Evolutionary conservation across 2,888 invertebrate species (phyloP).

Genomic region (Heteromyza rotundicornis): DNA sequence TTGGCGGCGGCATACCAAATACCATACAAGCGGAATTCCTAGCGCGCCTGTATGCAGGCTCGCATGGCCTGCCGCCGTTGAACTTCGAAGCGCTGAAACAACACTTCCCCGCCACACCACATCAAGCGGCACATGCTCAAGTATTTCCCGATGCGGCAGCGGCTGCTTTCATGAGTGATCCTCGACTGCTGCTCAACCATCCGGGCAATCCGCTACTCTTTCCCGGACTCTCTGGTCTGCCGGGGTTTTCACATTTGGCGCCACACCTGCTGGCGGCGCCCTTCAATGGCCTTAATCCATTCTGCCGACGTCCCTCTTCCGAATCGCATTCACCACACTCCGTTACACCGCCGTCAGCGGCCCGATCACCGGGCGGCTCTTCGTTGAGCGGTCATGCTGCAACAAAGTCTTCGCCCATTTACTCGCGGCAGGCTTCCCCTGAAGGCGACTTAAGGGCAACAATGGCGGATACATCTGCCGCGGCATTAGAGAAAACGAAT

Average conservation of each 20-base stretch:
- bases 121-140: constrained; percentile 16
- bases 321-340: constrained; percentile 66
- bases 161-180: constrained; percentile 50
- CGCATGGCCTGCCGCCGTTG: constrained; percentile 67
- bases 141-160: constrained; percentile 30
- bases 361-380: constrained; percentile 29
- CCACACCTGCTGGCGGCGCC: constrained; percentile 59
- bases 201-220: constrained; percentile 68
- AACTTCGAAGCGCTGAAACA: constrained; percentile 72
- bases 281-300: constrained; percentile 61
- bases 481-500: constrained; percentile 11
- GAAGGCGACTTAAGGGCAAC: constrained; percentile 27
- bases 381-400: constrained; percentile 30
- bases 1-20: constrained; percentile 59
- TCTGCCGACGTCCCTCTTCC: constrained; percentile 62
- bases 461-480: constrained; percentile 13
- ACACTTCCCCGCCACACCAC: constrained; percentile 43
- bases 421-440: constrained; percentile 39
- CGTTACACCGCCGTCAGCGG: constrained; percentile 61
- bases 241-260: constrained; percentile 66
- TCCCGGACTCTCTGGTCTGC: constrained; percentile 67
- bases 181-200: constrained; percentile 57
- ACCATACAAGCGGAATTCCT: constrained; percentile 81
- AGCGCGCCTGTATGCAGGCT: constrained; percentile 77
- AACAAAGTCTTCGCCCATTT: constrained; percentile 30